A percentile compares a stretch with the other conserved stretches of the same genome.
Evolutionary conservation across 2,888 invertebrate species (phyloP).

Genomic region (Thymelicus lineola): DNA sequence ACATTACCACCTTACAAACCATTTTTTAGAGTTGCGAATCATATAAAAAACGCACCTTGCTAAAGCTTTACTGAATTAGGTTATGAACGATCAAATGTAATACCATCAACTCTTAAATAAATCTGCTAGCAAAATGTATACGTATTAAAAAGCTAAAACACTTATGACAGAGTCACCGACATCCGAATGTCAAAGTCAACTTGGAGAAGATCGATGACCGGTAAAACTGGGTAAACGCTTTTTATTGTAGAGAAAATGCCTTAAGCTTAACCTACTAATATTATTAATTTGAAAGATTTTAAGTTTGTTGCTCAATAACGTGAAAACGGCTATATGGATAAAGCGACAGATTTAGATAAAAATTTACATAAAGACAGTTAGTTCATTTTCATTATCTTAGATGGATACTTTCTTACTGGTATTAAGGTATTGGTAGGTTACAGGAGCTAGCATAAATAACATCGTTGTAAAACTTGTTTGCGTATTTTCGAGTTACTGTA

Average conservation of each 20-base stretch:
- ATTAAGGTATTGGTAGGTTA: too few species aligned
- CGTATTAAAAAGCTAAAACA: constrained; percentile 16
- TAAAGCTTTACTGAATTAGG: neutral
- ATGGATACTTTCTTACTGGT: too few species aligned
- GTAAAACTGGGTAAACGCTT: neutral
- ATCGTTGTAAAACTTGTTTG: too few species aligned
- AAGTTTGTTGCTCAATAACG: too few species aligned
- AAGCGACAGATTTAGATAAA: too few species aligned
- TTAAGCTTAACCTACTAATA: neutral
- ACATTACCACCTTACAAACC: too few species aligned
- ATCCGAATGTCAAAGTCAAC: constrained; percentile 4
- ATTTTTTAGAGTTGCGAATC: neutral
- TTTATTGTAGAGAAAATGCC: neutral
- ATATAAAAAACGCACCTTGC: neutral
- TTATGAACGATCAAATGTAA: constrained; percentile 17
- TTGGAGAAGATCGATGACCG: constrained; percentile 14
- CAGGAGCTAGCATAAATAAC: too few species aligned
- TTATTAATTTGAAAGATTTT: too few species aligned
- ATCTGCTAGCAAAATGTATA: constrained; percentile 17
- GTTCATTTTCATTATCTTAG: too few species aligned
- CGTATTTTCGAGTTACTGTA: too few species aligned
- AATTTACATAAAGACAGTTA: too few species aligned
- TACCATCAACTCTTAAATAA: constrained; percentile 14
- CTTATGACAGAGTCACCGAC: constrained; percentile 24
- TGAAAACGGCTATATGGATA: too few species aligned